Evolutionary conservation across 1,140 invertebrate species (phyloP).

Genomic region (Prorops nasuta): DNA sequence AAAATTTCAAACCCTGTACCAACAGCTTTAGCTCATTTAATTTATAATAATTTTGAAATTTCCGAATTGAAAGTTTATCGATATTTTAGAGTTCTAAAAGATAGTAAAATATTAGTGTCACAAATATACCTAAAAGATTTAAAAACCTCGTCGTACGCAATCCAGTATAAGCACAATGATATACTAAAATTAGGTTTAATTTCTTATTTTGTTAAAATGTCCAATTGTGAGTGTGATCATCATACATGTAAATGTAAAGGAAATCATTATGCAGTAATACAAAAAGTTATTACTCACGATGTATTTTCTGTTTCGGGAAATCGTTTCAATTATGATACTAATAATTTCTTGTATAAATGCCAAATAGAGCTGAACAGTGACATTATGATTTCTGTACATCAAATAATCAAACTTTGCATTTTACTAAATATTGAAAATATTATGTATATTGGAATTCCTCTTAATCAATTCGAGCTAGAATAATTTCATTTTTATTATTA

Average conservation of each 20-base stretch:
- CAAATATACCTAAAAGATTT: slow-evolving; percentile 5
- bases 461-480: too few relatives aligned
- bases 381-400: too few relatives aligned
- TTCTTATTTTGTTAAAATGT: slow-evolving; percentile 9
- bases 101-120: too few relatives aligned
- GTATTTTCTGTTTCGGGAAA: slow-evolving; percentile 7
- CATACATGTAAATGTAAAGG: slow-evolving; percentile 7
- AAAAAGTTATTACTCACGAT: slow-evolving; percentile 1
- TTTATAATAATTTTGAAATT: slow-evolving; percentile 3
- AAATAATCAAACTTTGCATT: too few relatives aligned
- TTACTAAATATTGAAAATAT: too few relatives aligned
- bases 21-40: not conserved
- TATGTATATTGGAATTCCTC: too few relatives aligned
- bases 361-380: not conserved
- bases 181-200: slow-evolving; percentile 1
- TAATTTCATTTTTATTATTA: too few relatives aligned
- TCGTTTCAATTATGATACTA: slow-evolving; percentile 4
- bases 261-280: slow-evolving; percentile 10
- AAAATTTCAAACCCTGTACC: slow-evolving; percentile 4
- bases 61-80: too few relatives aligned
- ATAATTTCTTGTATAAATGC: slow-evolving; percentile 14
- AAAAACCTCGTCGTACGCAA: slow-evolving; percentile 11
- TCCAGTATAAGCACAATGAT: slow-evolving; percentile 4
- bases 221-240: slow-evolving; percentile 2
- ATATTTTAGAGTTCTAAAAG: too few relatives aligned